These are phyloP conservation scores for Gobio occitaniae DNA, from an alignment of 2,797 vertebrate genomes.

Conservation along the genomic window DNA sequence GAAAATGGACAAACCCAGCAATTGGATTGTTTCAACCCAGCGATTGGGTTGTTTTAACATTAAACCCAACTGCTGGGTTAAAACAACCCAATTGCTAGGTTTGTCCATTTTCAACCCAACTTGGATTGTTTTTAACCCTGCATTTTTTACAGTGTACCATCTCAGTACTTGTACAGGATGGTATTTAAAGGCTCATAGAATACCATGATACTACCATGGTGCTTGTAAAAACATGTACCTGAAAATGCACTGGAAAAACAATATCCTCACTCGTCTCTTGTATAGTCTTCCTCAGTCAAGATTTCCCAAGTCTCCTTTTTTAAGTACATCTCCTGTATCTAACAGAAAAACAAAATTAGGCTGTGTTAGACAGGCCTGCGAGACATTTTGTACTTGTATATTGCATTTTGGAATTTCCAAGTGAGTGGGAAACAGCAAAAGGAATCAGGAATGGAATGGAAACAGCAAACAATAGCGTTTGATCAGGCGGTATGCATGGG, in stretches of 20 bases:
- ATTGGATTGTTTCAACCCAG: too few relatives aligned
- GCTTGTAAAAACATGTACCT: neutral
- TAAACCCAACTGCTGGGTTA: too few relatives aligned
- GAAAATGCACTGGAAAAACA: neutral
- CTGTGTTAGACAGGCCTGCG: neutral
- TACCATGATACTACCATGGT: neutral
- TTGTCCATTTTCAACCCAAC: too few relatives aligned
- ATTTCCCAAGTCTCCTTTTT: neutral
- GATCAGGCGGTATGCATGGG: conserved; percentile 72
- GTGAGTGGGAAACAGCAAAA: neutral
- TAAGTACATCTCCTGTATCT: neutral
- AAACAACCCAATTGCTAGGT: too few relatives aligned
- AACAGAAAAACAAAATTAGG: neutral
- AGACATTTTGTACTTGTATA: conserved; percentile 12
- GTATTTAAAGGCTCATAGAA: neutral
- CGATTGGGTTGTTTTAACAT: too few relatives aligned
- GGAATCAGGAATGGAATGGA: conserved; percentile 30
- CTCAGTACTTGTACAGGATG: neutral
- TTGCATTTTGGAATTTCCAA: neutral
- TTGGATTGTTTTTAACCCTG: too few relatives aligned
- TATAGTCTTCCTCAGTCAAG: neutral
- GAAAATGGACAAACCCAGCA: too few relatives aligned
- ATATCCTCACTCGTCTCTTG: neutral
- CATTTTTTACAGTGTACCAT: neutral
- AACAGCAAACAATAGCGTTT: conserved; percentile 69